Evolutionary conservation across 1,140 invertebrate species (phyloP).

Genomic region (Rhysida immarginata): DNA sequence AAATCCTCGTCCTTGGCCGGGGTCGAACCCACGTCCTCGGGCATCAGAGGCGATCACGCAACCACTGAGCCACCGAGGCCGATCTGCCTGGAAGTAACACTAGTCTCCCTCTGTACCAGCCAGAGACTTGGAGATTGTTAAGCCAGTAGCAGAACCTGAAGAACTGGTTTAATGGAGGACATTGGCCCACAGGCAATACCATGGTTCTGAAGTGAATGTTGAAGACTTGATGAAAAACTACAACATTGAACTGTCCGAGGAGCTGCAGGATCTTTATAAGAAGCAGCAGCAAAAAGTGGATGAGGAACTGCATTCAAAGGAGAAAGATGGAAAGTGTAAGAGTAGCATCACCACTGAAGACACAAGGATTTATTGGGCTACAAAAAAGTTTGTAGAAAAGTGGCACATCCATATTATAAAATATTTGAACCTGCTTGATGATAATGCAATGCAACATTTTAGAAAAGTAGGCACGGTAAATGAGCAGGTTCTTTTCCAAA

Average conservation of each 20-base stretch:
- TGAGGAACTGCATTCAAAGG: background rate
- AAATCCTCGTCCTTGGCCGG: no score
- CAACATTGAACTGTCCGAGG: background rate
- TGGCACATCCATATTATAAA: background rate
- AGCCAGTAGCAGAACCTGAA: no score
- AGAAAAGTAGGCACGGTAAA: background rate
- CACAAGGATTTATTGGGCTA: background rate
- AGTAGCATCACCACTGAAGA: background rate
- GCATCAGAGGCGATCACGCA: no score
- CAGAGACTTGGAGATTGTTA: no score
- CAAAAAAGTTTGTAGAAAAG: background rate
- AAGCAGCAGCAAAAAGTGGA: background rate
- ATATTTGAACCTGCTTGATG: background rate
- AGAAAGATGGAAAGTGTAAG: no score
- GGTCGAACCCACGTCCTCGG: no score
- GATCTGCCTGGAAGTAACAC: background rate
- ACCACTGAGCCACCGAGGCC: no score
- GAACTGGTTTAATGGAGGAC: no score
- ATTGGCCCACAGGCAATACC: no score
- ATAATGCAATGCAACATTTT: background rate
- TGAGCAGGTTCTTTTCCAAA: background rate
- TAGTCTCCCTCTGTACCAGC: background rate
- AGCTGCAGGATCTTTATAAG: background rate
- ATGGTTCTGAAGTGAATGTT: background rate
- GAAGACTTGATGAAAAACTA: background rate